Evolutionary conservation across 2,797 vertebrate genomes (phyloP).

Genomic region (Pampus argenteus): DNA sequence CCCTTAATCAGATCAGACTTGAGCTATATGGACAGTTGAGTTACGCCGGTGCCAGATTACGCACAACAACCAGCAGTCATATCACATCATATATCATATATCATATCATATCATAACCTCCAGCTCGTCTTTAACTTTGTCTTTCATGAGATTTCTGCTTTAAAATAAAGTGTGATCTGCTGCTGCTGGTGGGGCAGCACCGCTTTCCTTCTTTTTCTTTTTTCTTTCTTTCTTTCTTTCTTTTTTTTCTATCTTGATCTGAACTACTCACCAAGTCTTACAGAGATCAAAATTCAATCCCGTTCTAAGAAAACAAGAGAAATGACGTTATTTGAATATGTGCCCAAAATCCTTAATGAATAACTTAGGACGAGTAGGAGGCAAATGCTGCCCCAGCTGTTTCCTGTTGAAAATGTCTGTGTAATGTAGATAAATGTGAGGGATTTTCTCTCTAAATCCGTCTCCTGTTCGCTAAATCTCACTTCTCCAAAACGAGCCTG

Average conservation of each 20-base stretch:
- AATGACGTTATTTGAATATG: slow-evolving; percentile 99
- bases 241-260: slow-evolving; percentile 63
- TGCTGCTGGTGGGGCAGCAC: slow-evolving; percentile 54
- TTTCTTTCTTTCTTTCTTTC: slow-evolving; percentile 56
- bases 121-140: slow-evolving; percentile 53
- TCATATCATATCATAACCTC: slow-evolving; percentile 27
- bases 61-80: slow-evolving; percentile 42
- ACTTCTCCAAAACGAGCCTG: slow-evolving; percentile 98
- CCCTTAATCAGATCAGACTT: slow-evolving; percentile 33
- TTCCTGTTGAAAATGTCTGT: slow-evolving; percentile 99
- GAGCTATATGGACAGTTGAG: slow-evolving; percentile 28
- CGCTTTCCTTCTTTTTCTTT: slow-evolving; percentile 1
- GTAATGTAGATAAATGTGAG: slow-evolving; percentile 99
- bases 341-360: slow-evolving; percentile 99
- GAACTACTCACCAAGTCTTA: slow-evolving; percentile 81
- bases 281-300: slow-evolving; percentile 86
- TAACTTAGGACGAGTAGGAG: slow-evolving; percentile 99
- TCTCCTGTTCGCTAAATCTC: slow-evolving; percentile 99
- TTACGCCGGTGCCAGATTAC: slow-evolving; percentile 67
- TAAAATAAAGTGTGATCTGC: slow-evolving; percentile 55
- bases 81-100: too few relatives aligned
- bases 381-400: slow-evolving; percentile 99
- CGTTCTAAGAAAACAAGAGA: slow-evolving; percentile 81
- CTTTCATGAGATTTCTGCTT: slow-evolving; percentile 54
- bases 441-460: slow-evolving; percentile 99